A percentile compares a stretch with the other conserved stretches of the same genome.
Conservation (phyloP, 2,888 invertebrate species). For the Caradrina clavipalpis region DNA sequence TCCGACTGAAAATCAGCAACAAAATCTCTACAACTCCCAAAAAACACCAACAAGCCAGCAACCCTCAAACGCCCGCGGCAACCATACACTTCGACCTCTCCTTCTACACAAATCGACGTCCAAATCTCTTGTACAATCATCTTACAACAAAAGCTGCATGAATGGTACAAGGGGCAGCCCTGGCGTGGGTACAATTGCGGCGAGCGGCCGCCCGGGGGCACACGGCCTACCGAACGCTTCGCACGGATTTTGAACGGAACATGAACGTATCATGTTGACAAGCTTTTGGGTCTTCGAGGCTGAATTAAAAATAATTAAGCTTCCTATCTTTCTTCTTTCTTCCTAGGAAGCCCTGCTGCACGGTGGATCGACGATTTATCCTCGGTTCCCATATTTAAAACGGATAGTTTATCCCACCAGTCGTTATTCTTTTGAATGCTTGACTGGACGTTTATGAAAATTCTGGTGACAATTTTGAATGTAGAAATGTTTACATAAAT, state of each 20-base stretch:
- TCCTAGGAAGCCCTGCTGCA: no score
- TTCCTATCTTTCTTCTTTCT: neutral
- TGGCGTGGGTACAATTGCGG: constrained; percentile 21
- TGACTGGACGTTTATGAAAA: no score
- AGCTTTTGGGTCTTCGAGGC: neutral
- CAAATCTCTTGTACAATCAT: constrained; percentile 6
- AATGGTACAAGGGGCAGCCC: constrained; percentile 30
- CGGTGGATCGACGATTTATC: no score
- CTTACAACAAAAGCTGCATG: constrained; percentile 32
- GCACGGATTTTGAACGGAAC: constrained; percentile 34
- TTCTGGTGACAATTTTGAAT: no score
- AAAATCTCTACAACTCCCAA: neutral
- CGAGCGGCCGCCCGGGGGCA: constrained; percentile 31
- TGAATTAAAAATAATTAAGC: neutral
- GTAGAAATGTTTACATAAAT: no score
- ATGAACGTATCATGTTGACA: constrained; percentile 29
- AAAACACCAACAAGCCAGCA: neutral
- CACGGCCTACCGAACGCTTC: constrained; percentile 25
- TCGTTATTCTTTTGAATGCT: no score
- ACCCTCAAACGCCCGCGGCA: constrained; percentile 1
- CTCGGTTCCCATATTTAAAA: no score
- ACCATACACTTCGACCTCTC: neutral
- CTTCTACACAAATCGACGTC: constrained; percentile 1
- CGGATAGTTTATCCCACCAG: no score
- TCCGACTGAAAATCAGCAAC: neutral